Evolutionary conservation across 1,140 invertebrate species (phyloP).

Genomic region (Drosophila persimilis): DNA sequence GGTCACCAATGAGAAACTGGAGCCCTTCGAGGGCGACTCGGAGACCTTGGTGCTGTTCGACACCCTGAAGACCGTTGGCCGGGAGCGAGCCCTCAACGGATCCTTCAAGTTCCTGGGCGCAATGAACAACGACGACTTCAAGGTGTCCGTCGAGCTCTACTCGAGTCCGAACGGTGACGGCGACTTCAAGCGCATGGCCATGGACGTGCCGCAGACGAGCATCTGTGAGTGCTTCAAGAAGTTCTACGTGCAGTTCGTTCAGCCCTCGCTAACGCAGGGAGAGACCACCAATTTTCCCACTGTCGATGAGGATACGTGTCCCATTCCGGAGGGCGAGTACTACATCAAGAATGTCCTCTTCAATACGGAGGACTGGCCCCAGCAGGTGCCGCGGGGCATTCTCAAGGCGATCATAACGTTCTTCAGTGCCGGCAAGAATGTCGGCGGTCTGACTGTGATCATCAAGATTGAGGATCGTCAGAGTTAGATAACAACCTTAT

Average conservation of each 20-base stretch:
- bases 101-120: conserved; percentile 61
- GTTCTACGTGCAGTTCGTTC: conserved; percentile 74
- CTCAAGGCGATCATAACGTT: conserved; percentile 72
- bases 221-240: conserved; percentile 79
- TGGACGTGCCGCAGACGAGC: conserved; percentile 71
- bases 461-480: conserved; percentile 65
- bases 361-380: conserved; percentile 71
- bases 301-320: conserved; percentile 67
- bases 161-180: conserved; percentile 72
- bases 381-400: conserved; percentile 72
- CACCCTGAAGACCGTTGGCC: conserved; percentile 53
- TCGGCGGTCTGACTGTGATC: conserved; percentile 62
- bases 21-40: conserved; percentile 65
- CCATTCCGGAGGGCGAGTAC: conserved; percentile 66
- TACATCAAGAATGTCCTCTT: conserved; percentile 65
- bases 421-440: conserved; percentile 57
- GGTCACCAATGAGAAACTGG: conserved; percentile 66
- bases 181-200: conserved; percentile 69
- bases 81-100: conserved; percentile 65
- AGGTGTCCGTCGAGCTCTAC: conserved; percentile 72
- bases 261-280: conserved; percentile 60
- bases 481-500: conserved; percentile 25
- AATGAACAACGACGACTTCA: conserved; percentile 71
- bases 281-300: conserved; percentile 69
- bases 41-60: conserved; percentile 65